phyloP scores from a whole-genome alignment of 2,113 vertebrate genomes.

The Panthera leo region DNA sequence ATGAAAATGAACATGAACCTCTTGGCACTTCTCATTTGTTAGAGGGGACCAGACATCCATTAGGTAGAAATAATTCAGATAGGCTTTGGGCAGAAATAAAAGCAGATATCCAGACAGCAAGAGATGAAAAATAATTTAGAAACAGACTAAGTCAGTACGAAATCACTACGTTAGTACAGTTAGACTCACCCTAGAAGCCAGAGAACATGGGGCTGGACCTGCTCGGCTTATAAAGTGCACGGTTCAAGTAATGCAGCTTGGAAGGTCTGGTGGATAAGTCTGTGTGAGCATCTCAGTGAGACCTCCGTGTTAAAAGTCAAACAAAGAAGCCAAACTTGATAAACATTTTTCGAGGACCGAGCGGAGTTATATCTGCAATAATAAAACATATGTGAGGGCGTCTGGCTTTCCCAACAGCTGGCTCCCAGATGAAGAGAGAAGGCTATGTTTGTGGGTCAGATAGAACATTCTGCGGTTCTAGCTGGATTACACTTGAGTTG shows the following conservation, averaged over 20 bases:
- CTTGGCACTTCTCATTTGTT: background rate
- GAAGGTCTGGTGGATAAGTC: background rate
- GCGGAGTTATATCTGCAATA: background rate
- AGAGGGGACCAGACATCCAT: background rate
- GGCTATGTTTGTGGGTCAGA: background rate
- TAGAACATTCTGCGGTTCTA: background rate
- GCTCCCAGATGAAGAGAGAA: background rate
- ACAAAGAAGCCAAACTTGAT: background rate
- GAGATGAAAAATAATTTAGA: background rate
- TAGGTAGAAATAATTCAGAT: background rate
- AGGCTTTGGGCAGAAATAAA: background rate
- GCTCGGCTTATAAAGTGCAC: accelerated
- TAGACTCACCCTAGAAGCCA: background rate
- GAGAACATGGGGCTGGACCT: background rate
- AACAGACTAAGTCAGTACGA: background rate
- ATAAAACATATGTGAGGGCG: background rate
- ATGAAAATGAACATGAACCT: background rate
- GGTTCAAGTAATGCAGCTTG: background rate
- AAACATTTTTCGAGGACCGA: background rate
- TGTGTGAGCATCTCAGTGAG: background rate
- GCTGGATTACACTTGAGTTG: background rate
- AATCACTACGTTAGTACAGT: background rate
- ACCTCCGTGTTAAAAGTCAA: background rate
- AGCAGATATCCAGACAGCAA: background rate
- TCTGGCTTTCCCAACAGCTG: background rate